Percentiles rank a stretch among this genome's conserved stretches.
phyloP scores from a whole-genome alignment of 2,888 invertebrate genomes.

The Pecten maximus region DNA sequence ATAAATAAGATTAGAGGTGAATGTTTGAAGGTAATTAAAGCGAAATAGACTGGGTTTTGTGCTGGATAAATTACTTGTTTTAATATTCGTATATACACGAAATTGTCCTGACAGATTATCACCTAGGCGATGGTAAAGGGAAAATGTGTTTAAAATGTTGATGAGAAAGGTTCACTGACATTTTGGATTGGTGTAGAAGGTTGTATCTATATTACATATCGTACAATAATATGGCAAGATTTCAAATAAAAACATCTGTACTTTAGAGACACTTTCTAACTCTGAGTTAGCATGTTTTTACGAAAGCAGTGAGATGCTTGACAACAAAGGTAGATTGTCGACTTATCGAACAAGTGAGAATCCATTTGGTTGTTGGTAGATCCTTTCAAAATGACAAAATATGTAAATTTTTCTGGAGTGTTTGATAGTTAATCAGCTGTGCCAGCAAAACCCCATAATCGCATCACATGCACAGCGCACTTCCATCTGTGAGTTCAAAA shows the following conservation, averaged over 20 bases:
- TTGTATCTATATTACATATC: neutral
- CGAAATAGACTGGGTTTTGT: neutral
- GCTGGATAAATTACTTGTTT: neutral
- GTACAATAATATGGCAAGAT: neutral
- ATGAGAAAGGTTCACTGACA: neutral
- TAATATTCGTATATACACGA: neutral
- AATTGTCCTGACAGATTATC: neutral
- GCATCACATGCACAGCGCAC: neutral
- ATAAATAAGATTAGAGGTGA: neutral
- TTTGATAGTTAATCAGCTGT: neutral
- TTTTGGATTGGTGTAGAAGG: neutral
- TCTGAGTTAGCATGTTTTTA: neutral
- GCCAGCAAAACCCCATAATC: neutral
- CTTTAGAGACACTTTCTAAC: neutral
- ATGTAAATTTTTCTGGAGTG: neutral
- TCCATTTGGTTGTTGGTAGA: neutral
- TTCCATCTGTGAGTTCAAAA: neutral
- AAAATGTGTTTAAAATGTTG: neutral
- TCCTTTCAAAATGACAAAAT: slow-evolving; percentile 24
- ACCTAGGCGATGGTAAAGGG: neutral
- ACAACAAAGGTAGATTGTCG: neutral
- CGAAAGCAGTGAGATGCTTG: neutral
- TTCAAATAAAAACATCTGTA: neutral
- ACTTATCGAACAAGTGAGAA: neutral
- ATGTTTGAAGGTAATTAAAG: neutral